Percentiles rank a stretch among this genome's conserved stretches.
Conservation (phyloP, 2,797 vertebrate genomes). For the Sebastolobus alascanus region DNA sequence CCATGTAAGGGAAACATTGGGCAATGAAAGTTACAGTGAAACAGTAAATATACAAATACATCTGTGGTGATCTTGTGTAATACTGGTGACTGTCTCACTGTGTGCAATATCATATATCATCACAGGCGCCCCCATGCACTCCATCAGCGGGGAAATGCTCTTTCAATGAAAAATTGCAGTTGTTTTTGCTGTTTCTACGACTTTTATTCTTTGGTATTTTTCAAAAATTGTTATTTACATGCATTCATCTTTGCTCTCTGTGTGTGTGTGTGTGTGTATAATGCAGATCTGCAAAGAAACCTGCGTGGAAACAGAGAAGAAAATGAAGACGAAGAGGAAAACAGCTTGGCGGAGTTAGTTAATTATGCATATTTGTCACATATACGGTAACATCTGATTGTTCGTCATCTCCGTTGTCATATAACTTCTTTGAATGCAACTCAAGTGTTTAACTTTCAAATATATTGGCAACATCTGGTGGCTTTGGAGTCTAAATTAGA, state of each 20-base stretch:
- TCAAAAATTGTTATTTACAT: background rate
- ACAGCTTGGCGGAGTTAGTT: background rate
- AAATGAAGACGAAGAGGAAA: slow-evolving; percentile 25
- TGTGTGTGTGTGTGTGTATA: background rate
- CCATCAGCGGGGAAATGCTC: background rate
- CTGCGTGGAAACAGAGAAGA: background rate
- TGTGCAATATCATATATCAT: background rate
- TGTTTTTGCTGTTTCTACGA: no score
- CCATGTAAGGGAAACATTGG: background rate
- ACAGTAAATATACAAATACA: background rate
- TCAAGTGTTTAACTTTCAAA: background rate
- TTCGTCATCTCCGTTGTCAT: background rate
- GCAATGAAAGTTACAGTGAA: background rate
- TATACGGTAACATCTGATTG: background rate
- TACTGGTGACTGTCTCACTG: background rate
- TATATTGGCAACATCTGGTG: slow-evolving; percentile 1
- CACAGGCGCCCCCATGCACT: background rate
- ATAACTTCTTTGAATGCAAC: background rate
- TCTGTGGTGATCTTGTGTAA: background rate
- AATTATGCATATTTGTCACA: slow-evolving; percentile 1
- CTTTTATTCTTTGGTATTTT: background rate
- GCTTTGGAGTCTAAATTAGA: slow-evolving; percentile 15
- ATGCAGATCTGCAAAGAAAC: slow-evolving; percentile 17
- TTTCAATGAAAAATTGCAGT: background rate
- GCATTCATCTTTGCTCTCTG: background rate